Evolutionary conservation across 2,113 vertebrate genomes (phyloP).

Genomic region (Dasyprocta punctata): DNA sequence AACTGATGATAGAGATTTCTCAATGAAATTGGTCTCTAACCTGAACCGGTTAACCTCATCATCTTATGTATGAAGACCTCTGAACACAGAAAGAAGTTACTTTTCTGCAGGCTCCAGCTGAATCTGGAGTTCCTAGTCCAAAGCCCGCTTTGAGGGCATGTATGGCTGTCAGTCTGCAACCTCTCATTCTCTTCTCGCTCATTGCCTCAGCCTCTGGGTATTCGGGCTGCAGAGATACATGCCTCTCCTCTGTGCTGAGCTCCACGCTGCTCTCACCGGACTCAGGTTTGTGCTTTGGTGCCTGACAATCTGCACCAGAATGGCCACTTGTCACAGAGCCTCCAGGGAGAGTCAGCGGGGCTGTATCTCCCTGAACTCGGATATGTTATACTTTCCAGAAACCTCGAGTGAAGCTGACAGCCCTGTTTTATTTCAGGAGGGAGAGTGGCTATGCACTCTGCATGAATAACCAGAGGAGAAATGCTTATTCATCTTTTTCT

Average conservation of each 20-base stretch:
- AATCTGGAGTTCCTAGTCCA: neutral
- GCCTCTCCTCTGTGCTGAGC: neutral
- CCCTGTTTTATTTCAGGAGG: slow-evolving; percentile 74
- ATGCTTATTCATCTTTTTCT: slow-evolving; percentile 73
- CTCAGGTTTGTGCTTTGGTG: neutral
- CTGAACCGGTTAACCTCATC: neutral
- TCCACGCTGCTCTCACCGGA: neutral
- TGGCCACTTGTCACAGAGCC: neutral
- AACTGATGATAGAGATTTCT: neutral
- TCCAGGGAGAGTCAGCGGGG: neutral
- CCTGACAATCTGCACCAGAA: neutral
- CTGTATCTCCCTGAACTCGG: neutral
- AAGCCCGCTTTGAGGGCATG: neutral
- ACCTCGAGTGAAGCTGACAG: slow-evolving; percentile 29
- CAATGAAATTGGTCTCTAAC: neutral
- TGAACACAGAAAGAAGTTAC: neutral
- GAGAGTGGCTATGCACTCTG: neutral
- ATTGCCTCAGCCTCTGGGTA: neutral
- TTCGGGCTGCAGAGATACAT: neutral
- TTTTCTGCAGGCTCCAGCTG: neutral
- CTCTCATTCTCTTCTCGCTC: neutral
- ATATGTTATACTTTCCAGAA: slow-evolving; percentile 65
- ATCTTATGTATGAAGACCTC: neutral
- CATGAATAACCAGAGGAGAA: slow-evolving; percentile 70
- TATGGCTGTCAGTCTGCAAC: neutral